A percentile compares a stretch with the other conserved stretches of the same genome.
These are phyloP conservation scores for Oncopodura yosiiana DNA, from an alignment of 1,140 invertebrate species.

Conservation along the genomic window DNA sequence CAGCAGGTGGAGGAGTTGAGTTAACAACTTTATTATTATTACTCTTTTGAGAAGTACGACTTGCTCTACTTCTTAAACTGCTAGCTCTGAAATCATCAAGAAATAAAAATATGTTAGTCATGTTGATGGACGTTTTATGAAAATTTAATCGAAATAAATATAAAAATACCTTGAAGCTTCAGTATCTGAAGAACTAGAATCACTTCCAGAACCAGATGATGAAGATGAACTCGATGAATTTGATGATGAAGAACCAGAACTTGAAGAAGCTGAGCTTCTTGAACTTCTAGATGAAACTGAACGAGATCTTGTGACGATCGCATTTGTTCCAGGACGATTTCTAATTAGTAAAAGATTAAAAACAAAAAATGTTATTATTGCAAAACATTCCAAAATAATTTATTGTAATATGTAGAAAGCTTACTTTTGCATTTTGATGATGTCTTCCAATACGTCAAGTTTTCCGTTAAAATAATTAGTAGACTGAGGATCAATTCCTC, in stretches of 20 bases:
- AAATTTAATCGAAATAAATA: neutral
- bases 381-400: no score
- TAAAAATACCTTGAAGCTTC: constrained; percentile 21
- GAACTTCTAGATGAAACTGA: constrained; percentile 19
- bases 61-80: constrained; percentile 14
- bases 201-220: constrained; percentile 16
- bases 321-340: constrained; percentile 6
- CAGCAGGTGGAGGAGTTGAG: constrained; percentile 1
- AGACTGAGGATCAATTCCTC: no score
- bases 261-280: constrained; percentile 3
- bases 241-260: constrained; percentile 17
- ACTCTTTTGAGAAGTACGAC: constrained; percentile 17
- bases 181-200: constrained; percentile 23
- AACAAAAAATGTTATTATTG: no score
- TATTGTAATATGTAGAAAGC: no score
- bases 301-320: constrained; percentile 13
- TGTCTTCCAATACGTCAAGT: no score
- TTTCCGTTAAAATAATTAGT: no score
- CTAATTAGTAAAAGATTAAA: no score
- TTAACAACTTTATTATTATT: constrained; percentile 3
- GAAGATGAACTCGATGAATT: constrained; percentile 13
- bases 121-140: neutral
- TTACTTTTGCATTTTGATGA: no score
- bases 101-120: neutral
- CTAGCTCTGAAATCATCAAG: constrained; percentile 9